These are phyloP conservation scores for Merluccius polli DNA, from an alignment of 2,797 vertebrate genomes.

Conservation along the genomic window DNA sequence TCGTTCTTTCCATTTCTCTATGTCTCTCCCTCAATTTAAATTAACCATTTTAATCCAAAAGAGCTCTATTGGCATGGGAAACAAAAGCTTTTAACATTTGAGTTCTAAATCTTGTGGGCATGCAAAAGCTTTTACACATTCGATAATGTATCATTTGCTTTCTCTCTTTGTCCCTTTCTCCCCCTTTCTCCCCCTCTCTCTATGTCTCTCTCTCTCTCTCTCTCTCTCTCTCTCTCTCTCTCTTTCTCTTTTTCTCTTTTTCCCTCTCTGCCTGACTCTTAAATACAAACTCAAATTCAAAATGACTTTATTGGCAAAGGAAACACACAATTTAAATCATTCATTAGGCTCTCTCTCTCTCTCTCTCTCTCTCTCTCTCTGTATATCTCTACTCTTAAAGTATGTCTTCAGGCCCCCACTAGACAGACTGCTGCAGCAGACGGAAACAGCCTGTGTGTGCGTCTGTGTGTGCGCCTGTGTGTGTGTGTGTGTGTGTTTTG, in stretches of 20 bases:
- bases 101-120: background rate
- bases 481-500: background rate
- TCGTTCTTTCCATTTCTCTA: background rate
- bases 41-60: background rate
- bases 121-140: background rate
- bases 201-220: conserved; percentile 29
- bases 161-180: conserved; percentile 19
- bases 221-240: conserved; percentile 49
- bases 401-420: conserved; percentile 26
- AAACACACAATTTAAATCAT: background rate
- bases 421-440: conserved; percentile 32
- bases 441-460: conserved; percentile 20
- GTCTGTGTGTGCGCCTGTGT: background rate
- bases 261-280: conserved; percentile 25
- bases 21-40: background rate
- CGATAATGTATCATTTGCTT: conserved; percentile 6
- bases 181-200: conserved; percentile 37
- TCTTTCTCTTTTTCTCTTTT: conserved; percentile 26
- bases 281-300: conserved; percentile 8
- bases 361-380: conserved; percentile 20
- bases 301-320: background rate
- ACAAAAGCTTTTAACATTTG: background rate
- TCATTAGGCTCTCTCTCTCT: too few species aligned
- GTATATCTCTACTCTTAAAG: conserved; percentile 8
- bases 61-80: background rate